Evolutionary conservation across 2,113 vertebrate genomes (phyloP).

Genomic region (Panthera uncia): DNA sequence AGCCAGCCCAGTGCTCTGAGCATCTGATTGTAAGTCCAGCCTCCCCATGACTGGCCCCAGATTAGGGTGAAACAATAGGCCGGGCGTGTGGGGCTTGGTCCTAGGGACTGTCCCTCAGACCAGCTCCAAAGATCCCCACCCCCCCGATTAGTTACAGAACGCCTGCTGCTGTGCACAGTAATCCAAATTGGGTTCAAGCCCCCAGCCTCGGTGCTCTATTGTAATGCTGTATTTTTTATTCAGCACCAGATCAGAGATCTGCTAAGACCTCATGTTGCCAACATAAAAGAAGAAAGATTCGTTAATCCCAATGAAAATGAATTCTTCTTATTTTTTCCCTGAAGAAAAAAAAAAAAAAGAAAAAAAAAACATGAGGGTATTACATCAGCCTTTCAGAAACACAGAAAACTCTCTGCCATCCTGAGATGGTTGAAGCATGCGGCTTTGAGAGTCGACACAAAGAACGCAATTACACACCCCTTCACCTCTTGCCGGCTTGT

Average conservation of each 20-base stretch:
- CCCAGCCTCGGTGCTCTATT: constrained; percentile 48
- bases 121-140: background rate
- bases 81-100: accelerated
- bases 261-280: constrained; percentile 76
- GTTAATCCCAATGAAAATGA: constrained; percentile 82
- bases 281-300: constrained; percentile 81
- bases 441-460: constrained; percentile 69
- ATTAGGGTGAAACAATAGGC: background rate
- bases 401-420: constrained; percentile 73
- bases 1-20: background rate
- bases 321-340: constrained; percentile 68
- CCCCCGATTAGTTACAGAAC: background rate
- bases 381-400: constrained; percentile 63
- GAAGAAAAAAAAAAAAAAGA: background rate
- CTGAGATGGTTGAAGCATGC: constrained; percentile 73
- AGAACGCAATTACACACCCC: constrained; percentile 73
- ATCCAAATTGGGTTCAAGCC: constrained; percentile 81
- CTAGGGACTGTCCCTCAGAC: background rate
- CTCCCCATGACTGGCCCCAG: background rate
- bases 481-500: constrained; percentile 61
- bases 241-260: constrained; percentile 75
- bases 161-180: background rate
- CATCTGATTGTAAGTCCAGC: background rate
- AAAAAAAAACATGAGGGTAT: constrained; percentile 59
- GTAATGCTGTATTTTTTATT: constrained; percentile 78